Percentiles rank a stretch among this genome's conserved stretches.
phyloP scores from a whole-genome alignment of 2,797 vertebrate species.

The Eurystomus glaucurus region DNA sequence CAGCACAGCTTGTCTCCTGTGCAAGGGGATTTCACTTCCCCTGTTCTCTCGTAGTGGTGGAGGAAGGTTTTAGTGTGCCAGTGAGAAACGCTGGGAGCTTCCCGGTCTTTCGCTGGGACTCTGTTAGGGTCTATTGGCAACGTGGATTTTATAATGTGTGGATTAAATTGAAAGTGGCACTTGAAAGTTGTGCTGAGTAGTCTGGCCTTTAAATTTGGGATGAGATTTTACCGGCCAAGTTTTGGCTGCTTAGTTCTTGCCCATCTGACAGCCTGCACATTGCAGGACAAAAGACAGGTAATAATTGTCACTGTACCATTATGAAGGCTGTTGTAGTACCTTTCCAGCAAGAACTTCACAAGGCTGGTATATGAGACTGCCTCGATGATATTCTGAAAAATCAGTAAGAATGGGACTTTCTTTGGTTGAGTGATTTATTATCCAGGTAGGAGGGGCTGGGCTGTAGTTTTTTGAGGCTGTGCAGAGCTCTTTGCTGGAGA shows the following conservation, averaged over 20 bases:
- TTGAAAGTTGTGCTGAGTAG: background rate
- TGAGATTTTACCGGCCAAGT: background rate
- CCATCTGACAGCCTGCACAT: background rate
- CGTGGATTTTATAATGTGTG: background rate
- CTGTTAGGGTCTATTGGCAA: background rate
- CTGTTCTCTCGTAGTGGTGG: background rate
- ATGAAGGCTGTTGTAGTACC: background rate
- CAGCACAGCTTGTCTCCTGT: background rate
- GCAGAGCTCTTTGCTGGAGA: background rate
- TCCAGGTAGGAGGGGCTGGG: background rate
- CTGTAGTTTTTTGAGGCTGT: background rate
- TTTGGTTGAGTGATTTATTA: background rate
- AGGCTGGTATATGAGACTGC: background rate
- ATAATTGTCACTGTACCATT: background rate
- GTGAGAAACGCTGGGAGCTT: background rate
- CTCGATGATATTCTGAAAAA: background rate
- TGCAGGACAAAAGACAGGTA: background rate
- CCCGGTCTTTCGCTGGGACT: background rate
- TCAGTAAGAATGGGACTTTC: background rate
- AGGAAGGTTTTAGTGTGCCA: background rate
- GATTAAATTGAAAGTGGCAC: background rate
- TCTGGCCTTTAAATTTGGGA: background rate
- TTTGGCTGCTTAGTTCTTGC: background rate
- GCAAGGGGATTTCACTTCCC: background rate
- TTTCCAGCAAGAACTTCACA: background rate